Base-by-base conservation (phyloP, 37 sponge, comb jelly and placozoan genomes). In the Amphimedon queenslandica region DNA sequence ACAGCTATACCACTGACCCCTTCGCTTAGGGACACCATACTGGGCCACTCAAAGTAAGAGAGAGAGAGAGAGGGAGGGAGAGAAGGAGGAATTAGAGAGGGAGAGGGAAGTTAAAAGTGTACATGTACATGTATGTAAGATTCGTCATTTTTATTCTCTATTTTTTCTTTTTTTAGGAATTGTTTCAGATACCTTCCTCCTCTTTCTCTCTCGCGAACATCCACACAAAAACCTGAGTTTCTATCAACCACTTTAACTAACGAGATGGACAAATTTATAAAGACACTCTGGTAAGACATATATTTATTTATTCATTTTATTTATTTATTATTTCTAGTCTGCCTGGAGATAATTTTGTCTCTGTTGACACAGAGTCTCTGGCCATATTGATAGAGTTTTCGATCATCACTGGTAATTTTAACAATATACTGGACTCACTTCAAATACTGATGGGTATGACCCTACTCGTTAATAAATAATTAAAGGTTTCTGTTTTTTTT, bases 11-110 rank as follows among this genome's bases (percentile, higher is more conserved):
- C 88, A 1, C 58, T 81, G 36, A 69, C 92, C 2, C 87, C 94
- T 20, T 40, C 35, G 25, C 77, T 93, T 47, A 82, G 82, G 35
- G 58, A 77, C 8, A 79, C 72, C n/a, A 60, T 93, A 34, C 63
- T 93, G 0, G 8, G 28, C 1, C 94, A 93, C 36, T 84, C 94
- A 35, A 90, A 78, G 94, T 89, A 30, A 36, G 77, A 77, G 36
- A 33, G 2, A 32, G 8, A 1, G 27, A 20, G 8, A 8, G 33
- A 68, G 23, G 51, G 71, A 8, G 2, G 32, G 37, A 37, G 10
- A 37, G 1, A 1, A 35, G 1, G 21, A 37, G 30, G 69, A 25
- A 11, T n/a, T 31, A 35, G 40, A 27, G 25, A 27, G 37, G 32
- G 42, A 13, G 53, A 18, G 53, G 53, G 13, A 18, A 13, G 53